Evolutionary conservation across 2,888 invertebrate species (phyloP).

Genomic region (Habrosyne pyritoides): DNA sequence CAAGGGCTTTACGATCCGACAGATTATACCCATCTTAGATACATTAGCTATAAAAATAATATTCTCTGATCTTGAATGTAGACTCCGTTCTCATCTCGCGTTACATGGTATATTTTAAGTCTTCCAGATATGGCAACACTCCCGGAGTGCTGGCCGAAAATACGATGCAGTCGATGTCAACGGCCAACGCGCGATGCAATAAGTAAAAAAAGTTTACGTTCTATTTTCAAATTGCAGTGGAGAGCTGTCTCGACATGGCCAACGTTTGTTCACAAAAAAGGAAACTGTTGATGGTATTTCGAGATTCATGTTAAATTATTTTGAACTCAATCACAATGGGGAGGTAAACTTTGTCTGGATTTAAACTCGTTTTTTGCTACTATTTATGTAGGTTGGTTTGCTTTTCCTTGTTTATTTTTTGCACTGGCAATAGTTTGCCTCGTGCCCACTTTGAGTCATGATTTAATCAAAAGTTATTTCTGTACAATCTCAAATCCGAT

Average conservation of each 20-base stretch:
- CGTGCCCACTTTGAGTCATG: not conserved
- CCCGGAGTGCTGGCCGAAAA: conserved; percentile 71
- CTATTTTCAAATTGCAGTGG: conserved; percentile 77
- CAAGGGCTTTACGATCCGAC: not conserved
- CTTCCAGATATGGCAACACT: conserved; percentile 66
- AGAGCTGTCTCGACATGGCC: conserved; percentile 51
- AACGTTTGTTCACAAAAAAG: conserved; percentile 50
- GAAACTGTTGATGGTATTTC: conserved; percentile 39
- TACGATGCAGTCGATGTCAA: conserved; percentile 74
- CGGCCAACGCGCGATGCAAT: conserved; percentile 73
- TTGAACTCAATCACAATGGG: not conserved
- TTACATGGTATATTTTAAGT: conserved; percentile 51
- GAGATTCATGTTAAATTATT: conserved; percentile 5
- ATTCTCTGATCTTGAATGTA: not conserved
- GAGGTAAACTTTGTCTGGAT: conserved; percentile 3
- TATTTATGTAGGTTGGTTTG: conserved; percentile 3
- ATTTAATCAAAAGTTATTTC: not conserved
- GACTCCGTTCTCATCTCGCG: conserved; percentile 30
- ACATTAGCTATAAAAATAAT: conserved; percentile 4
- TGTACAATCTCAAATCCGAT: not conserved
- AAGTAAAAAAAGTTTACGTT: conserved; percentile 60
- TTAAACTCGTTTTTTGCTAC: conserved; percentile 6
- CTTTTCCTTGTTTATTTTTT: not conserved
- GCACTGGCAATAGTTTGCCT: not conserved
- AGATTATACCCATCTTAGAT: not conserved